phyloP scores from a whole-genome alignment of 2,888 invertebrate species.

The Tiliacea citrago region DNA sequence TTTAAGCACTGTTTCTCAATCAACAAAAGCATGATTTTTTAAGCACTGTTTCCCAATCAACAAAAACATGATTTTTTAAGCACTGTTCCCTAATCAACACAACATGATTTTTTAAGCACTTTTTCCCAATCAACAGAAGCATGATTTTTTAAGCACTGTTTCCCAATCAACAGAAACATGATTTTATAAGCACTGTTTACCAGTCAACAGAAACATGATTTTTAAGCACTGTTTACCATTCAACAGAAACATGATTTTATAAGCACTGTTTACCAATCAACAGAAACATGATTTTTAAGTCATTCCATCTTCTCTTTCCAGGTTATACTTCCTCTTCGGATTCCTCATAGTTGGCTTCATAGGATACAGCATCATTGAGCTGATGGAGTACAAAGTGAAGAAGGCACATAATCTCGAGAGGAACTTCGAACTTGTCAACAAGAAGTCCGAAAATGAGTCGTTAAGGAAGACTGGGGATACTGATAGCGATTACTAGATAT shows the following conservation, averaged over 20 bases:
- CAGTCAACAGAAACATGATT: too few relatives aligned
- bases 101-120: too few relatives aligned
- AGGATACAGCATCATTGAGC: conserved; percentile 94
- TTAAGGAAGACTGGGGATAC: conserved; percentile 38
- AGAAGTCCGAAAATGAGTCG: conserved; percentile 74
- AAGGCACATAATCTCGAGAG: conserved; percentile 81
- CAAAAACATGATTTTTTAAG: too few relatives aligned
- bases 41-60: too few relatives aligned
- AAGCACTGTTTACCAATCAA: background rate
- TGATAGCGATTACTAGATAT: conserved; percentile 36
- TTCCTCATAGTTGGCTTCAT: conserved; percentile 93
- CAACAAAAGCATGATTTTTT: background rate
- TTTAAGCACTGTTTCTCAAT: too few relatives aligned
- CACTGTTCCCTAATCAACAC: too few relatives aligned
- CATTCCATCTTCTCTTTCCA: conserved; percentile 74
- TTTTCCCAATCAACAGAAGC: background rate
- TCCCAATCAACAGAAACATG: too few relatives aligned
- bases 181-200: too few relatives aligned
- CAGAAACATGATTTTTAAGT: background rate
- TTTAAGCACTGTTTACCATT: too few relatives aligned
- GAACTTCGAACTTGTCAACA: conserved; percentile 83
- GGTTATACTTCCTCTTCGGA: conserved; percentile 92
- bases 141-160: background rate
- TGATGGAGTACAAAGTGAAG: conserved; percentile 87
- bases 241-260: too few relatives aligned